Percentiles rank a stretch among this genome's conserved stretches.
These are phyloP conservation scores for Psittacula echo DNA, from an alignment of 2,797 vertebrate species.

Conservation along the genomic window DNA sequence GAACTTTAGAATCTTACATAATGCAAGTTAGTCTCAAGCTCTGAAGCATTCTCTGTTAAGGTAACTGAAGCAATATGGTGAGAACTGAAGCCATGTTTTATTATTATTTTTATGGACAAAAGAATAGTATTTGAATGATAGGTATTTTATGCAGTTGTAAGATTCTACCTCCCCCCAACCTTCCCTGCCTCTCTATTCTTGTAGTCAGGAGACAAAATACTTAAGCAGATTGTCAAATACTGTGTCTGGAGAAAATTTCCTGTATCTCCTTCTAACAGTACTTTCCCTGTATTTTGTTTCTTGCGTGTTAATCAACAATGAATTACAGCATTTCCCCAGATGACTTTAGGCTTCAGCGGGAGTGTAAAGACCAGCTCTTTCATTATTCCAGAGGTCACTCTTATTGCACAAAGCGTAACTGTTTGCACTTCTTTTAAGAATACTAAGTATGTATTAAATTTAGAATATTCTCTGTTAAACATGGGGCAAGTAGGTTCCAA, in stretches of 20 bases:
- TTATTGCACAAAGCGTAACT: background rate
- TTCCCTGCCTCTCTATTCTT: background rate
- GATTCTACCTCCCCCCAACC: background rate
- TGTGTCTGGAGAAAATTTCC: background rate
- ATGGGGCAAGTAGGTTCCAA: background rate
- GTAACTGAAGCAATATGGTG: background rate
- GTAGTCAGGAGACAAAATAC: background rate
- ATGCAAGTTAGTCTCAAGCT: background rate
- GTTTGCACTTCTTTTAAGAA: background rate
- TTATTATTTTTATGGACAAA: background rate
- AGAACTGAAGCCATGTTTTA: background rate
- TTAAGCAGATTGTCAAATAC: background rate
- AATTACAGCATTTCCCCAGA: background rate
- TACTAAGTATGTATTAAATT: background rate
- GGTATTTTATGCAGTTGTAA: background rate
- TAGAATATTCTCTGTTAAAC: background rate
- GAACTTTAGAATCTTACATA: background rate
- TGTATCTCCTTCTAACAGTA: background rate
- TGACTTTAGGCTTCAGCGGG: background rate
- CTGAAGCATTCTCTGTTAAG: background rate
- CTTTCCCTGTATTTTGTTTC: background rate
- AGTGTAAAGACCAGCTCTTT: background rate
- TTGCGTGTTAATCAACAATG: background rate
- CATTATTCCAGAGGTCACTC: background rate
- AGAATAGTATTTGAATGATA: background rate